phyloP scores from a whole-genome alignment of 2,113 vertebrate genomes.

The Hepsetus odoe region DNA sequence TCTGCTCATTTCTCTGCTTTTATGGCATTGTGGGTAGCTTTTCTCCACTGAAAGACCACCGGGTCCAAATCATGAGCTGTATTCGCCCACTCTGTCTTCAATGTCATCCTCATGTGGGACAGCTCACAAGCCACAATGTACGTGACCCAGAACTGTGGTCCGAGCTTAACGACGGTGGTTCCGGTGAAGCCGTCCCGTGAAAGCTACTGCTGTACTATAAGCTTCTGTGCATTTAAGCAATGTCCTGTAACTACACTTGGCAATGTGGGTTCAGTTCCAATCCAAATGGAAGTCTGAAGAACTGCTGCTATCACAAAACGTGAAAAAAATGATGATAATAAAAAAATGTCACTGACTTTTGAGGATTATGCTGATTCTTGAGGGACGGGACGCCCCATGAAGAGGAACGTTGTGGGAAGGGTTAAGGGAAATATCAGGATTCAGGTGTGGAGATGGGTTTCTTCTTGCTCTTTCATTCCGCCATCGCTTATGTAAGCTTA shows the following conservation, averaged over 20 bases:
- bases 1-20: not conserved
- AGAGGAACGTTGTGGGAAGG: too few relatives aligned
- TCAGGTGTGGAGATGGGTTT: not conserved
- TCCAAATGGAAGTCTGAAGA: conserved; percentile 45
- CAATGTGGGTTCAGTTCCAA: conserved; percentile 51
- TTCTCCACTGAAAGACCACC: conserved; percentile 13
- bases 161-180: not conserved
- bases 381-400: too few relatives aligned
- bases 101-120: too few relatives aligned
- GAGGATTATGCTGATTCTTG: conserved; percentile 37
- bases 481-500: not conserved
- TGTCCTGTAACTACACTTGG: conserved; percentile 60
- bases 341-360: conserved; percentile 56
- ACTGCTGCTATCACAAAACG: conserved; percentile 65
- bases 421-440: not conserved
- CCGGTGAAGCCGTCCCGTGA: conserved; percentile 52
- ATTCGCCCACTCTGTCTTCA: too few relatives aligned
- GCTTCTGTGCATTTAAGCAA: conserved; percentile 63
- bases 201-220: conserved; percentile 63
- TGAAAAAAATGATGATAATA: conserved; percentile 47
- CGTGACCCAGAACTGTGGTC: not conserved
- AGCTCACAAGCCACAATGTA: not conserved
- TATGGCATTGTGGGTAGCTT: conserved; percentile 18
- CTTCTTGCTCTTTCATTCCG: not conserved
- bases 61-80: conserved; percentile 4